A percentile compares a stretch with the other conserved stretches of the same genome.
Evolutionary conservation across 2,797 vertebrate species (phyloP).

Genomic region (Ceryle rudis): DNA sequence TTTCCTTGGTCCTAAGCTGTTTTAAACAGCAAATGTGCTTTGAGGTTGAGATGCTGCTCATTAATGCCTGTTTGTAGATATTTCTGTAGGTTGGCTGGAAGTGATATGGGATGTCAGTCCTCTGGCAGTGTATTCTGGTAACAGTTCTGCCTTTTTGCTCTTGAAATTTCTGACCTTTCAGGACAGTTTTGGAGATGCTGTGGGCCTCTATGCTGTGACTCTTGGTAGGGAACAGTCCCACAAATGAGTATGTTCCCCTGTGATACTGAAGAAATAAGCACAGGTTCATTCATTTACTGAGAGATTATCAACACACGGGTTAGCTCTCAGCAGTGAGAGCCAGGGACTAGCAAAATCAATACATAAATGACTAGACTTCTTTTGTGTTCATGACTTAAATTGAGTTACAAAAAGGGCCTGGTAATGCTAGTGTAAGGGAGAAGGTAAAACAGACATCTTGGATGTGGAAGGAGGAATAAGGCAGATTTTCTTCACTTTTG

Average conservation of each 20-base stretch:
- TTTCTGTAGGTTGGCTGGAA: background rate
- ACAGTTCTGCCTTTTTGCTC: background rate
- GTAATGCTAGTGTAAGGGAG: background rate
- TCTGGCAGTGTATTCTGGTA: background rate
- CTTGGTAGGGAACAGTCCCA: background rate
- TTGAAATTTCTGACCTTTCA: background rate
- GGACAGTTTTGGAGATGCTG: background rate
- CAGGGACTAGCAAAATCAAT: background rate
- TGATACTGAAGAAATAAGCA: background rate
- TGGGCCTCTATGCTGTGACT: fast-evolving
- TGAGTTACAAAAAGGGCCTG: background rate
- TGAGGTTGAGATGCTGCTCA: fast-evolving
- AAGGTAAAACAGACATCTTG: background rate
- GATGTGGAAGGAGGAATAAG: background rate
- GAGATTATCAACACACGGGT: background rate
- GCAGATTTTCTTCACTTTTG: background rate
- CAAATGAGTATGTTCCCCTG: background rate
- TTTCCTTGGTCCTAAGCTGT: background rate
- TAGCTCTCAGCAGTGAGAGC: background rate
- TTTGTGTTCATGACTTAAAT: background rate
- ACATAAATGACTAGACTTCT: background rate
- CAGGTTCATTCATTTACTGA: background rate
- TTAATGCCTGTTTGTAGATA: background rate
- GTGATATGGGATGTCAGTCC: background rate
- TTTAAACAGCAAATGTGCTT: background rate